Evolutionary conservation across 1,140 invertebrate species (phyloP).

Genomic region (Papilio polyxenes): DNA sequence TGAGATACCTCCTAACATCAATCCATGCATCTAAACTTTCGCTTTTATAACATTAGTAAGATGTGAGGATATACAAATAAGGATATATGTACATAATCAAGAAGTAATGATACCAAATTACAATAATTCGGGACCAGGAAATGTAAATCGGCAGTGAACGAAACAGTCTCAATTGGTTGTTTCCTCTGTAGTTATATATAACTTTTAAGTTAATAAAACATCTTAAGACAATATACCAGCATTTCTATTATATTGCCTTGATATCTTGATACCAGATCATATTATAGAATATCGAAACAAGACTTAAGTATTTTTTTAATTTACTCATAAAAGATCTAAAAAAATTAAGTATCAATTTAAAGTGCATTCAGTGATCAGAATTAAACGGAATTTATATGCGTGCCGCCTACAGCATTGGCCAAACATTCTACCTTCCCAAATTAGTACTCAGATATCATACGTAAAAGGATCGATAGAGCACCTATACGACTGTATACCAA

Average conservation of each 20-base stretch:
- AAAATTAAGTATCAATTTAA: background rate
- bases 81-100: background rate
- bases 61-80: too few species aligned
- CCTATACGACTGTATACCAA: background rate
- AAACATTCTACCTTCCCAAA: background rate
- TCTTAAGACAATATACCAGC: background rate
- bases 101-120: background rate
- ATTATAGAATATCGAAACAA: background rate
- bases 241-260: background rate
- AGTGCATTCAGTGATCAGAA: background rate
- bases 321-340: background rate
- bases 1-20: too few species aligned
- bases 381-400: background rate
- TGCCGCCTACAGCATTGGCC: background rate
- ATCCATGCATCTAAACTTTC: too few species aligned
- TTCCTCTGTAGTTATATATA: background rate
- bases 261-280: background rate
- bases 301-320: background rate
- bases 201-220: background rate
- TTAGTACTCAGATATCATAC: background rate
- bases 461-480: background rate
- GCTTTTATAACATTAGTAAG: too few species aligned
- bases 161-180: constrained; percentile 8
- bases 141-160: background rate
- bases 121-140: background rate